These are phyloP conservation scores for Osedax frankpressi DNA, from an alignment of 2,888 invertebrate genomes.

Conservation along the genomic window DNA sequence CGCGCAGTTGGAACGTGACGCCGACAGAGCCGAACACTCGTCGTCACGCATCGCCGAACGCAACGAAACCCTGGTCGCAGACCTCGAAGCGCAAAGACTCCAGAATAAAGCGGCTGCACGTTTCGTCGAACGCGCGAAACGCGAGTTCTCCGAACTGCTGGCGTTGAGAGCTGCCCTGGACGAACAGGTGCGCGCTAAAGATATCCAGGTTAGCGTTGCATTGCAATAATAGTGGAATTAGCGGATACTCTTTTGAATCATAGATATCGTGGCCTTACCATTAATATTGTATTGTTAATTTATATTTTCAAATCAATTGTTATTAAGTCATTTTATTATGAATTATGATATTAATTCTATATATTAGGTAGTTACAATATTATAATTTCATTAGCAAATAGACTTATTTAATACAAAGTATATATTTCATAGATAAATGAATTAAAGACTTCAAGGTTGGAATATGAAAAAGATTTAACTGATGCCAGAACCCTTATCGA, in stretches of 20 bases:
- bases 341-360: too few species aligned
- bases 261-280: too few species aligned
- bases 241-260: too few species aligned
- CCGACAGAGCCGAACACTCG: constrained; percentile 38
- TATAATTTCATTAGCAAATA: too few species aligned
- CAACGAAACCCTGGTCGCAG: constrained; percentile 40
- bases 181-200: constrained; percentile 39
- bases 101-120: constrained; percentile 32
- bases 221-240: too few species aligned
- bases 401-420: too few species aligned
- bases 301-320: too few species aligned
- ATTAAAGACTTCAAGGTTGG: constrained; percentile 37
- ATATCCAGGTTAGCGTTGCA: constrained; percentile 36
- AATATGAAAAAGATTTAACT: constrained; percentile 36
- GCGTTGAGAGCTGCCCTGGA: constrained; percentile 40
- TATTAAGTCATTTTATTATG: too few species aligned
- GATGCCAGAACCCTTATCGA: constrained; percentile 37
- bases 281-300: too few species aligned
- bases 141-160: constrained; percentile 39
- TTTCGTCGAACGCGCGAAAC: constrained; percentile 36
- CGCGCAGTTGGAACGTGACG: constrained; percentile 38
- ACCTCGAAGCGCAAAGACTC: constrained; percentile 34
- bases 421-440: constrained; percentile 39
- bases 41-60: constrained; percentile 34
- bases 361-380: too few species aligned